Conservation (phyloP, 2,888 invertebrate genomes). For the Leptodirus hochenwartii region DNA sequence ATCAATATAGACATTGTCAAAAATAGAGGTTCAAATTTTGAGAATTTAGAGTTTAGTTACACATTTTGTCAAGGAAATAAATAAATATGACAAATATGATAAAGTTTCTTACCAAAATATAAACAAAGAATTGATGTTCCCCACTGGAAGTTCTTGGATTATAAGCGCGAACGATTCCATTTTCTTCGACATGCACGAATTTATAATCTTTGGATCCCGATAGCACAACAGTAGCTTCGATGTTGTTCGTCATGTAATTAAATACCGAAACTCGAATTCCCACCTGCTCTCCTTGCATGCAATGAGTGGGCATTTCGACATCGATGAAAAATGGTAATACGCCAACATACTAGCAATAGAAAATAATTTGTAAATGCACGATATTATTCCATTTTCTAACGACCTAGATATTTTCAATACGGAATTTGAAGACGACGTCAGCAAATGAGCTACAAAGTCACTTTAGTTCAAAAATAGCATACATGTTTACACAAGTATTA, state of each 20-base stretch:
- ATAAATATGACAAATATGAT: slow-evolving; percentile 3
- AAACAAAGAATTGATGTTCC: slow-evolving; percentile 90
- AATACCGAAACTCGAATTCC: slow-evolving; percentile 85
- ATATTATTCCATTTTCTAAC: slow-evolving; percentile 4
- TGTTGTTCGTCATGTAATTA: slow-evolving; percentile 74
- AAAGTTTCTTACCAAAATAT: slow-evolving; percentile 31
- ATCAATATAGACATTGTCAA: too few species aligned
- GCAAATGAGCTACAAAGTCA: too few species aligned
- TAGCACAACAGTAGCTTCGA: slow-evolving; percentile 78
- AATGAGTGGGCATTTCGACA: slow-evolving; percentile 72
- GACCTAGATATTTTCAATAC: too few species aligned
- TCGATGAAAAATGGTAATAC: slow-evolving; percentile 88
- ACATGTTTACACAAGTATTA: too few species aligned
- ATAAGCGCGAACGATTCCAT: slow-evolving; percentile 74
- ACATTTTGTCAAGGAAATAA: too few species aligned
- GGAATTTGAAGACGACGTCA: too few species aligned
- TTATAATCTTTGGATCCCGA: slow-evolving; percentile 71
- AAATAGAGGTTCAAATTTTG: too few species aligned
- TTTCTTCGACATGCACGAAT: slow-evolving; percentile 79
- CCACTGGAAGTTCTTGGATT: slow-evolving; percentile 80
- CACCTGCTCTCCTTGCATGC: slow-evolving; percentile 83
- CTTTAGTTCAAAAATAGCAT: too few species aligned
- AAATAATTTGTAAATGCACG: slow-evolving; percentile 1
- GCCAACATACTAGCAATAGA: slow-evolving; percentile 51
- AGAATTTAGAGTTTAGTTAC: too few species aligned